Conservation (phyloP, 2,113 vertebrate genomes). For the Morone chrysops region DNA sequence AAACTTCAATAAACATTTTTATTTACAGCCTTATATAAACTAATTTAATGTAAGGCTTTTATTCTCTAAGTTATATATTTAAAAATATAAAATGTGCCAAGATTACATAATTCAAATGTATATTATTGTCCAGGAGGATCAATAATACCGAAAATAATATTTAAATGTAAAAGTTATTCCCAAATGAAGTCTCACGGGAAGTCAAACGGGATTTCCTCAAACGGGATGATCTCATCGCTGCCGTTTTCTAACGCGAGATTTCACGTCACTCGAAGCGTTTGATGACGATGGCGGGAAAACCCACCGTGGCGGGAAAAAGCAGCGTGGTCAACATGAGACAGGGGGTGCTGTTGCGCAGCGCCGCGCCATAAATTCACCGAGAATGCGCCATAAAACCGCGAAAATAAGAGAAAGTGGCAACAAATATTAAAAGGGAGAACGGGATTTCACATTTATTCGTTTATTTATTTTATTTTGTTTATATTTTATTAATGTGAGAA, state of each 20-base stretch:
- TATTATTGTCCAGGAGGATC: neutral
- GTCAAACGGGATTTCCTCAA: neutral
- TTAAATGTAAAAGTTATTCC: neutral
- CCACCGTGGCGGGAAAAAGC: slow-evolving; percentile 76
- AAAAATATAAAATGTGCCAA: no score
- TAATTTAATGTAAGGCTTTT: no score
- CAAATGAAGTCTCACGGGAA: neutral
- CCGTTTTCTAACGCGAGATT: slow-evolving; percentile 62
- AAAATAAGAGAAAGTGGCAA: neutral
- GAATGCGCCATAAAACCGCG: slow-evolving; percentile 45
- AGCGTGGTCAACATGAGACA: slow-evolving; percentile 54
- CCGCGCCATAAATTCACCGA: neutral
- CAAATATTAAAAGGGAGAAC: neutral
- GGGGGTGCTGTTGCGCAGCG: slow-evolving; percentile 56
- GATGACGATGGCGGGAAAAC: slow-evolving; percentile 80
- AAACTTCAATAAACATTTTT: no score
- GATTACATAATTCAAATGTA: no score
- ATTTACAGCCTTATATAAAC: no score
- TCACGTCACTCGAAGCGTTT: neutral
- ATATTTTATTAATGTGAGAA: no score
- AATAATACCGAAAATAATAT: no score
- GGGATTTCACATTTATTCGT: neutral
- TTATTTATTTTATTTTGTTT: no score
- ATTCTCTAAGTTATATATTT: no score
- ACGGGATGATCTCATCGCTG: neutral